Conservation (phyloP, 2,113 vertebrate species). For the Chaetops frenatus region DNA sequence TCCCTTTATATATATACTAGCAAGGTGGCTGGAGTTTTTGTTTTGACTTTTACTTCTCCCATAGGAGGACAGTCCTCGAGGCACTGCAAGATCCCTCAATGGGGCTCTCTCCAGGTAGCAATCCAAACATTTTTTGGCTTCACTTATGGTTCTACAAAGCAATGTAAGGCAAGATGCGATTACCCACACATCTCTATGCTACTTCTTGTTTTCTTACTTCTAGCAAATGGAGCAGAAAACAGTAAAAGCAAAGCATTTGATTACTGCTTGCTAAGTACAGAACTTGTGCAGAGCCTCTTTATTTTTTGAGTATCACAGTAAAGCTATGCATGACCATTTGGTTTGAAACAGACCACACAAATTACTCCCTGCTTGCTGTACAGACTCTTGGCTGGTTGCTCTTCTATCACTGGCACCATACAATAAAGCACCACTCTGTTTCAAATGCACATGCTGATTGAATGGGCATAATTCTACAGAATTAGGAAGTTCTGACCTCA, state of each 20-base stretch:
- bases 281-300: neutral
- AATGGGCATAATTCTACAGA: neutral
- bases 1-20: neutral
- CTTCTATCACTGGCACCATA: neutral
- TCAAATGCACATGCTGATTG: neutral
- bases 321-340: neutral
- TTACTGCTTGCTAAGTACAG: neutral
- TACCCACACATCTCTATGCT: neutral
- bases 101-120: neutral
- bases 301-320: neutral
- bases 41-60: neutral
- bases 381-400: neutral
- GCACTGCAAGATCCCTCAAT: neutral
- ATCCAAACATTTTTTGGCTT: neutral
- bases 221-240: neutral
- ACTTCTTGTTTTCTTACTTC: neutral
- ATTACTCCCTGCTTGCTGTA: neutral
- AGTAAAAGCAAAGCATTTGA: neutral
- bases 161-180: neutral
- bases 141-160: neutral
- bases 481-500: neutral
- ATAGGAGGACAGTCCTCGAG: rapidly evolving
- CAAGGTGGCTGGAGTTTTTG: neutral
- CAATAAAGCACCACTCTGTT: neutral
- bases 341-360: neutral